Evolutionary conservation across 53 echinoderm and acorn worm genomes (phyloP).

Genomic region (Glandiceps talaboti): DNA sequence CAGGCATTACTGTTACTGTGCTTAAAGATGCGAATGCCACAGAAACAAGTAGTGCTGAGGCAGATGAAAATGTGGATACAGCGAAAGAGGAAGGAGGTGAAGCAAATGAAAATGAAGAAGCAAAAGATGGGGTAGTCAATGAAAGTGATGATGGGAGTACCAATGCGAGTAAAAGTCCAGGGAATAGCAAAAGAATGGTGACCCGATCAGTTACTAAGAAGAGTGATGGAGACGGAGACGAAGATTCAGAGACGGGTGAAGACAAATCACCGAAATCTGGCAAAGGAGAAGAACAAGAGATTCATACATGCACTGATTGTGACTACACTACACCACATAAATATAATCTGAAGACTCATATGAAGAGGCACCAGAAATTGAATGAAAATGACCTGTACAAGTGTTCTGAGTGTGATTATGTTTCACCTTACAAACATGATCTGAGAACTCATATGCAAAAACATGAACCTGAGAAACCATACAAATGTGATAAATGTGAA

Average conservation of each 20-base stretch:
- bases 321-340: slow-evolving; percentile 47
- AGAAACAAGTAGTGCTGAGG: neutral
- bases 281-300: neutral
- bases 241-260: neutral
- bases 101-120: neutral
- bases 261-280: neutral
- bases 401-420: slow-evolving; percentile 65
- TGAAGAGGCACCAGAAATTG: slow-evolving; percentile 72
- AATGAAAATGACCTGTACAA: slow-evolving; percentile 52
- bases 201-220: neutral
- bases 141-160: neutral
- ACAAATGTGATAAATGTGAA: slow-evolving; percentile 59
- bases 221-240: neutral
- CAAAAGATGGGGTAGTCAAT: neutral
- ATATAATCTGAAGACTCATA: slow-evolving; percentile 71
- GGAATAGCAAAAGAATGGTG: neutral
- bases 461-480: slow-evolving; percentile 63
- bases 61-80: neutral
- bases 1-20: neutral
- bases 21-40: neutral
- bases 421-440: slow-evolving; percentile 69
- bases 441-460: slow-evolving; percentile 58
- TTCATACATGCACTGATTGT: slow-evolving; percentile 59
- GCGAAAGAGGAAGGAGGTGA: neutral
- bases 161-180: too few relatives aligned